Conservation (phyloP, 23 tunicate genomes). For the Clavelina lepadiformis region DNA sequence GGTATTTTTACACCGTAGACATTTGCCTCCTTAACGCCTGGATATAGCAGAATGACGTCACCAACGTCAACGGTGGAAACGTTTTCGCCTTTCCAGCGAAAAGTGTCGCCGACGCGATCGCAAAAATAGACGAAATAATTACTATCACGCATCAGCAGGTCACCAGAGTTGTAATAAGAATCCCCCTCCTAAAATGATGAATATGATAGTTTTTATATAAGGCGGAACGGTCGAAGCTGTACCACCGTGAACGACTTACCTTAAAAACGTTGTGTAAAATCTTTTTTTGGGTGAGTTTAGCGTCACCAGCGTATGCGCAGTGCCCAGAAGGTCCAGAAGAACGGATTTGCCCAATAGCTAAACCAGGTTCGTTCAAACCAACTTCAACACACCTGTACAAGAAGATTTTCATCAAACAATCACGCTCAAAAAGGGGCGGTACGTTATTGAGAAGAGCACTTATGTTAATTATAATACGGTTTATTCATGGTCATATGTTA, state of each 20-base stretch:
- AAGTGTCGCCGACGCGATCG: constrained; percentile 82
- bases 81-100: constrained; percentile 90
- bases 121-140: constrained; percentile 42
- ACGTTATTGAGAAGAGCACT: too few relatives aligned
- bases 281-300: constrained; percentile 38
- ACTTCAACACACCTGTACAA: constrained; percentile 22
- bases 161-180: constrained; percentile 69
- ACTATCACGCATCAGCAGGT: constrained; percentile 35
- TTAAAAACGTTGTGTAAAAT: constrained; percentile 28
- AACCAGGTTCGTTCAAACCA: constrained; percentile 35
- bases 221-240: too few relatives aligned
- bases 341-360: constrained; percentile 26
- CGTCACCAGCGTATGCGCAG: constrained; percentile 28
- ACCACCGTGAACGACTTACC: too few relatives aligned
- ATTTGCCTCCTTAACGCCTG: constrained; percentile 37
- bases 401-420: too few relatives aligned
- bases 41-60: constrained; percentile 35
- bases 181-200: constrained; percentile 47
- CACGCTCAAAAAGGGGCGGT: too few relatives aligned
- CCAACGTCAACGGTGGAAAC: constrained; percentile 76
- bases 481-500: too few relatives aligned
- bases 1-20: constrained; percentile 45
- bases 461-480: too few relatives aligned
- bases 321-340: background rate
- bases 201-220: too few relatives aligned